Conservation (phyloP, 2,888 invertebrate species). For the Dicycla oo region DNA sequence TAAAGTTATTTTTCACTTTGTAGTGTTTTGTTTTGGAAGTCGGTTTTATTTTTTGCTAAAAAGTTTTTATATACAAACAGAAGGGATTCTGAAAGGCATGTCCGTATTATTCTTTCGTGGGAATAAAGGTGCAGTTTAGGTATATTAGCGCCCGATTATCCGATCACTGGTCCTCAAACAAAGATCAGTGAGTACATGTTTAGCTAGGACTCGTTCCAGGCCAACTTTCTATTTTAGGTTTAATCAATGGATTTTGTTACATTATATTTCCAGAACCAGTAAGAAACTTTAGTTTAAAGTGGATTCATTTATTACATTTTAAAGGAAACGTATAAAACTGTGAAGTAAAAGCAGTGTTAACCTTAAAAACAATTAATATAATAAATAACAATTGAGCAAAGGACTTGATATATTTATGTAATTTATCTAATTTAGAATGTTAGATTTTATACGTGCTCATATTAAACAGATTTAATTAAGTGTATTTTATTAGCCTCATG, state of each 20-base stretch:
- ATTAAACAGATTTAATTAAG: conserved; percentile 52
- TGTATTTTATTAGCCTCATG: conserved; percentile 60
- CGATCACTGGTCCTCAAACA: too few relatives aligned
- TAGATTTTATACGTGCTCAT: conserved; percentile 59
- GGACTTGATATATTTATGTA: conserved; percentile 62
- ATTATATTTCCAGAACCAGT: background rate
- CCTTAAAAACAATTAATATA: conserved; percentile 47
- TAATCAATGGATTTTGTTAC: background rate
- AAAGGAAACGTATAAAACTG: background rate
- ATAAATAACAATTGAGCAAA: conserved; percentile 65
- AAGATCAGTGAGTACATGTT: background rate
- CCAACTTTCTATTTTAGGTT: background rate
- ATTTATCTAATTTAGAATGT: conserved; percentile 66
- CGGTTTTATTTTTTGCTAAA: too few relatives aligned
- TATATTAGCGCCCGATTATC: too few relatives aligned
- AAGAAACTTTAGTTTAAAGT: background rate
- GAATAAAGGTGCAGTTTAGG: too few relatives aligned
- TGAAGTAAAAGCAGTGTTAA: conserved; percentile 34
- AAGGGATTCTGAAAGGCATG: too few relatives aligned
- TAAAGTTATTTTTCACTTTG: too few relatives aligned
- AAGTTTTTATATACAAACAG: too few relatives aligned
- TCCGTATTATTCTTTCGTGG: too few relatives aligned
- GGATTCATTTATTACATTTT: background rate
- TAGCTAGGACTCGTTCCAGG: too few relatives aligned
- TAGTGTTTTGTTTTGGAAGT: too few relatives aligned